Base-by-base conservation (phyloP, 2,888 invertebrate species). In the Spialia ferax region DNA sequence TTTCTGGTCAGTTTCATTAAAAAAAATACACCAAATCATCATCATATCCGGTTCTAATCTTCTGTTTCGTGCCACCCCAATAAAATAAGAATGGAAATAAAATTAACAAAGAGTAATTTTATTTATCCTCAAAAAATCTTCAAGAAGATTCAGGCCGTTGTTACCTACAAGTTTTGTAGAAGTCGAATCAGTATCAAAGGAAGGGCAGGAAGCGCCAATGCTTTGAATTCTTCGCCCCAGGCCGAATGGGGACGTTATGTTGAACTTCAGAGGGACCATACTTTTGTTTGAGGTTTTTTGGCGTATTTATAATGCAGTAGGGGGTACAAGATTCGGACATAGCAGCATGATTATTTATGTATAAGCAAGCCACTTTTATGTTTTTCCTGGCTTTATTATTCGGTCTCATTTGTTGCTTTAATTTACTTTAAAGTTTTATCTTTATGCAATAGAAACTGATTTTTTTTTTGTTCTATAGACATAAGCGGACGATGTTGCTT, bases 281-380 rank as follows among this genome's bases (percentile, higher is more conserved):
- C 50, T 61, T 48, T 61, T 32, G 32, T 50, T 48, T 48, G 18
- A 50, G 48, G 26, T 57, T 57, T 38, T 38, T 38, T 57, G 18
- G 35, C 11, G 35, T 22, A 56, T 56, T 56, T 56, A 56, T 56
- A 56, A 56, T 38, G 32, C 56, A 56, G 35, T 56, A 22, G 56
- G 35, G 11, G 35, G 18, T 13, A 56, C 32, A 22, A 38, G 20
- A 13, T 35, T 32, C 20, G 20, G 35, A 13, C 6, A 23, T 26
- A 54, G n/a, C 26, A 54, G 6, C 8, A 6, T 15, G n/a, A 54
- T 54, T 54, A 8, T 54, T 23, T 54, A 26, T 54, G n/a, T 26
- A 54, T 15, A 8, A 54, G 15, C n/a, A 20, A 52, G 10, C 22
- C 42, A 15, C 48, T 54, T 54, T 52, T 52, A 26, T n/a, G n/a